phyloP scores from a whole-genome alignment of 2,113 vertebrate species.

The Turdus rufiventris region DNA sequence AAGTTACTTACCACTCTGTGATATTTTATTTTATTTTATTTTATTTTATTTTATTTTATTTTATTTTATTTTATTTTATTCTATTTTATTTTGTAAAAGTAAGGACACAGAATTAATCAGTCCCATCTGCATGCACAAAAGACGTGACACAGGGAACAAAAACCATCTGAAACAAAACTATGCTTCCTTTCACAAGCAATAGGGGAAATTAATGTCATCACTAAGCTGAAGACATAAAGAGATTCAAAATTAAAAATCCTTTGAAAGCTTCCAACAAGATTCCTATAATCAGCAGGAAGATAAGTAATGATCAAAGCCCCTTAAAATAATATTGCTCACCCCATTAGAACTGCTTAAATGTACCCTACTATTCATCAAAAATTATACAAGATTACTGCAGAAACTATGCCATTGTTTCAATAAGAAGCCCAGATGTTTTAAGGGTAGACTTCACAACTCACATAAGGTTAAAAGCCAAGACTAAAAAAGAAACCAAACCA shows the following conservation, averaged over 20 bases:
- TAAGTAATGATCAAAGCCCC: slow-evolving; percentile 91
- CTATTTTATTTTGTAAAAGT: slow-evolving; percentile 13
- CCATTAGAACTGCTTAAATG: slow-evolving; percentile 80
- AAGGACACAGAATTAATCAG: slow-evolving; percentile 72
- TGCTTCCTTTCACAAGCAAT: slow-evolving; percentile 76
- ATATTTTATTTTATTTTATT: slow-evolving; percentile 18
- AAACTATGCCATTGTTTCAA: slow-evolving; percentile 77
- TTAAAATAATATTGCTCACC: slow-evolving; percentile 80
- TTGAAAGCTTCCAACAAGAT: slow-evolving; percentile 79
- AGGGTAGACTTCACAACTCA: slow-evolving; percentile 50
- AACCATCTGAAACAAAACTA: slow-evolving; percentile 74
- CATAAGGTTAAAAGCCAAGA: slow-evolving; percentile 67
- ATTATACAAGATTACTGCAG: slow-evolving; percentile 78
- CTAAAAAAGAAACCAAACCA: slow-evolving; percentile 37
- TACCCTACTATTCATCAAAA: slow-evolving; percentile 84
- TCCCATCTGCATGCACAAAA: slow-evolving; percentile 82
- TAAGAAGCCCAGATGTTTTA: slow-evolving; percentile 82
- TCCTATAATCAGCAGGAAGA: slow-evolving; percentile 85
- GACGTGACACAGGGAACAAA: slow-evolving; percentile 77
- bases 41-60: neutral
- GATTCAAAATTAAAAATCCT: slow-evolving; percentile 83
- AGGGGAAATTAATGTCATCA: slow-evolving; percentile 82
- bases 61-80: slow-evolving; percentile 49
- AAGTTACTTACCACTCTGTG: neutral
- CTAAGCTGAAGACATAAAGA: slow-evolving; percentile 80